Conservation (phyloP, 2,888 invertebrate genomes). For the Melieria picta region DNA sequence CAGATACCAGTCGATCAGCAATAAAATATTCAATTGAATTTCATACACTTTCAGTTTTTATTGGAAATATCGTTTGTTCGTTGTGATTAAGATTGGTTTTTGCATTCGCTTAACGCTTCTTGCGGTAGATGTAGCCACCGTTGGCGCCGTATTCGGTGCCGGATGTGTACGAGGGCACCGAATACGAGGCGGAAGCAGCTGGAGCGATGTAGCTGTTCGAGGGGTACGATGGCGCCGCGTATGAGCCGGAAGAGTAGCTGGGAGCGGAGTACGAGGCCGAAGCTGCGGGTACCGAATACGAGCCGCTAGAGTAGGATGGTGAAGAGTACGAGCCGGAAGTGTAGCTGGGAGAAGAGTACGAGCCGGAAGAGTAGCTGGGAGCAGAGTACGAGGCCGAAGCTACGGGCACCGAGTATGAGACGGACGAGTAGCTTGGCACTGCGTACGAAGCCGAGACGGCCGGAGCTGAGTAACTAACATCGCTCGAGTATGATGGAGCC, state of each 20-base stretch:
- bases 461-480: slow-evolving; percentile 32
- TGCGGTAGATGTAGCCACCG: slow-evolving; percentile 60
- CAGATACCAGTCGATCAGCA: too few relatives aligned
- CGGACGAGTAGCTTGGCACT: slow-evolving; percentile 21
- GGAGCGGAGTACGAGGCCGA: slow-evolving; percentile 28
- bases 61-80: too few relatives aligned
- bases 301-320: slow-evolving; percentile 29
- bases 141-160: slow-evolving; percentile 56
- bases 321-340: slow-evolving; percentile 25
- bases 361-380: slow-evolving; percentile 36
- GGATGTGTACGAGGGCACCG: slow-evolving; percentile 21
- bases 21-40: too few relatives aligned
- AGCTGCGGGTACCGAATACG: slow-evolving; percentile 36
- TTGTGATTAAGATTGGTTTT: too few relatives aligned
- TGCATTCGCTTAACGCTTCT: slow-evolving; percentile 31
- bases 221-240: slow-evolving; percentile 36
- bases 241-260: slow-evolving; percentile 36
- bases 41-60: too few relatives aligned
- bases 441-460: slow-evolving; percentile 31
- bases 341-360: slow-evolving; percentile 27
- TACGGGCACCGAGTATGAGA: slow-evolving; percentile 36
- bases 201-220: slow-evolving; percentile 40
- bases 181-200: slow-evolving; percentile 30
- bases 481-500: slow-evolving; percentile 25
- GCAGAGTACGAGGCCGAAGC: slow-evolving; percentile 33